A percentile compares a stretch with the other conserved stretches of the same genome.
Evolutionary conservation across 2,888 invertebrate species (phyloP).

Genomic region (Andrena minutula): DNA sequence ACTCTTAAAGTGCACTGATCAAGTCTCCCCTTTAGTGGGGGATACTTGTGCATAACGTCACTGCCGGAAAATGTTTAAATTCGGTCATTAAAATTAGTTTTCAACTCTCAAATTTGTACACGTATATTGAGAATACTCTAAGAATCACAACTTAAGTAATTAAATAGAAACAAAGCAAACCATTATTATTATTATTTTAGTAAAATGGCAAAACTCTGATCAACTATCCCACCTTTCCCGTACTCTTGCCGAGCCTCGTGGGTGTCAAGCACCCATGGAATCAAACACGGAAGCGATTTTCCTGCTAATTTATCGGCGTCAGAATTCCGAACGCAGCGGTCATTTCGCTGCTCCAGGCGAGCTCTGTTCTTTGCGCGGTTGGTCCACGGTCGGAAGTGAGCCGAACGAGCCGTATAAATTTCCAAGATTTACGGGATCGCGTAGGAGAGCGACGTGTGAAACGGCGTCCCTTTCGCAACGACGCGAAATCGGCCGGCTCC

Average conservation of each 20-base stretch:
- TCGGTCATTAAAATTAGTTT: too few relatives aligned
- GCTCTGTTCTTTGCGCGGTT: neutral
- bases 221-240: too few relatives aligned
- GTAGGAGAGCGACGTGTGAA: neutral
- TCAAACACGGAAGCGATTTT: constrained; percentile 38
- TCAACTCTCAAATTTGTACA: too few relatives aligned
- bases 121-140: too few relatives aligned
- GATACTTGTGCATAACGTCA: too few relatives aligned
- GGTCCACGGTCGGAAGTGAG: constrained; percentile 23
- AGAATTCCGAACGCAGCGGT: neutral
- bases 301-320: constrained; percentile 22
- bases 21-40: too few relatives aligned
- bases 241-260: constrained; percentile 28
- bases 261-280: constrained; percentile 20
- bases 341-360: neutral
- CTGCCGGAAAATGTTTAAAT: too few relatives aligned
- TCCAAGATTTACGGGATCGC: constrained; percentile 28
- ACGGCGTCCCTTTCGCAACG: constrained; percentile 9
- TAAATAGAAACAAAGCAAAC: too few relatives aligned
- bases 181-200: too few relatives aligned
- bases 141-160: too few relatives aligned
- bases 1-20: too few relatives aligned
- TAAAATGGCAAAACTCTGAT: too few relatives aligned
- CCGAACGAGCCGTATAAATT: constrained; percentile 35
- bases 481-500: neutral